phyloP scores from a whole-genome alignment of 2,113 vertebrate species.

The Pyxicephalus adspersus region DNA sequence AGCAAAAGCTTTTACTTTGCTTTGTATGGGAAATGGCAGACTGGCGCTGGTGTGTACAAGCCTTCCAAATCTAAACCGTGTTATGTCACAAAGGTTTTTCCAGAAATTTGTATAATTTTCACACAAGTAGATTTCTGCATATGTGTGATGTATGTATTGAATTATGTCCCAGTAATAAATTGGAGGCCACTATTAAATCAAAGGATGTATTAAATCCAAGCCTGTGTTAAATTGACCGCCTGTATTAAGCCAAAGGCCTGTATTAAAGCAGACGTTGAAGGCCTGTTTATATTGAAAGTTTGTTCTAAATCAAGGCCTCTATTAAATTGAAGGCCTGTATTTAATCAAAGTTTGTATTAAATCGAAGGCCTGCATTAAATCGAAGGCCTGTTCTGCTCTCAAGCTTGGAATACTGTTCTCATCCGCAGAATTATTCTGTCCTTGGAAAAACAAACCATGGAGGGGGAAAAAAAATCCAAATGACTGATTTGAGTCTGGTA shows the following conservation, averaged over 20 bases:
- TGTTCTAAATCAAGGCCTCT: slow-evolving; percentile 46
- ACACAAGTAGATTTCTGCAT: background rate
- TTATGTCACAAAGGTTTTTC: background rate
- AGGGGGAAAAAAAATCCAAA: slow-evolving; percentile 55
- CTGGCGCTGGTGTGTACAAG: no score
- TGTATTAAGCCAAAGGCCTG: slow-evolving; percentile 39
- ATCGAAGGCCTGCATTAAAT: slow-evolving; percentile 54
- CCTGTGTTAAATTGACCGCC: slow-evolving; percentile 34
- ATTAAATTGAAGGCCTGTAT: slow-evolving; percentile 54
- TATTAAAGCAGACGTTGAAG: slow-evolving; percentile 34
- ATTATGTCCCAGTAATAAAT: slow-evolving; percentile 7
- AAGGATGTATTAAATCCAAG: slow-evolving; percentile 25
- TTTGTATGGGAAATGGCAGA: no score
- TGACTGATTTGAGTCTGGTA: slow-evolving; percentile 57
- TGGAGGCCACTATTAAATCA: slow-evolving; percentile 35
- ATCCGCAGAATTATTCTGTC: slow-evolving; percentile 50
- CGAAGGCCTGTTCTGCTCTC: slow-evolving; percentile 50
- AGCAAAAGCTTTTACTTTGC: no score
- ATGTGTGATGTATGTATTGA: background rate
- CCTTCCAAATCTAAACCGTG: no score
- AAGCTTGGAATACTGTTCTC: slow-evolving; percentile 46
- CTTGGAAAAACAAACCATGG: slow-evolving; percentile 37
- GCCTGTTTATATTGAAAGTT: slow-evolving; percentile 48
- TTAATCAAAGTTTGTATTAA: slow-evolving; percentile 55
- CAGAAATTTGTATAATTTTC: background rate